Percentiles rank a stretch among this genome's conserved stretches.
Evolutionary conservation across 2,797 vertebrate species (phyloP).

Genomic region (Anisognathus igniventris): DNA sequence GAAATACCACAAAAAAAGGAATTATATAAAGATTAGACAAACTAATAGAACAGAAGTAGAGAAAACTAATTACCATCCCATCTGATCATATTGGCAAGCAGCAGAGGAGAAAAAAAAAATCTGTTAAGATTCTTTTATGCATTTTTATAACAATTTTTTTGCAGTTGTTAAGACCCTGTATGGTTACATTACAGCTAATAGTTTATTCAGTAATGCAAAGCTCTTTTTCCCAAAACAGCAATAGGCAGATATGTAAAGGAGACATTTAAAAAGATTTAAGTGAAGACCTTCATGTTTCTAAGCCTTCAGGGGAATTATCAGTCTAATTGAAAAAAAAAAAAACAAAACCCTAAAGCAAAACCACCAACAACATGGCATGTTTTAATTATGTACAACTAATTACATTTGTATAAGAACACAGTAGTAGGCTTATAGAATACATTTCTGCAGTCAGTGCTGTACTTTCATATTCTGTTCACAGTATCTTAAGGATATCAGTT

Average conservation of each 20-base stretch:
- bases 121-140: constrained; percentile 45
- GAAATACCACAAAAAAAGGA: neutral
- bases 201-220: neutral
- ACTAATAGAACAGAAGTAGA: constrained; percentile 22
- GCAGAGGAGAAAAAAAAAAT: constrained; percentile 45
- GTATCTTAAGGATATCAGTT: neutral
- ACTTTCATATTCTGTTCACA: neutral
- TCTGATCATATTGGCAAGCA: constrained; percentile 83
- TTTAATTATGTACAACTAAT: neutral
- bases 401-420: neutral
- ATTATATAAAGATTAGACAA: neutral
- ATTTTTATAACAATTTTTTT: neutral
- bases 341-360: neutral
- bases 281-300: neutral
- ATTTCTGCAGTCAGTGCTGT: neutral
- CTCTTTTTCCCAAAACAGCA: neutral
- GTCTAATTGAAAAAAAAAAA: neutral
- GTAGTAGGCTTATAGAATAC: neutral
- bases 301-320: neutral
- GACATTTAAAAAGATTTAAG: neutral
- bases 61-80: constrained; percentile 90
- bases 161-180: neutral
- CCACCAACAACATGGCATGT: neutral
- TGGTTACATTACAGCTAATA: neutral
- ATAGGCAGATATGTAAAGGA: neutral